These are phyloP conservation scores for Callipepla squamata DNA, from an alignment of 2,113 vertebrate genomes.

Conservation along the genomic window DNA sequence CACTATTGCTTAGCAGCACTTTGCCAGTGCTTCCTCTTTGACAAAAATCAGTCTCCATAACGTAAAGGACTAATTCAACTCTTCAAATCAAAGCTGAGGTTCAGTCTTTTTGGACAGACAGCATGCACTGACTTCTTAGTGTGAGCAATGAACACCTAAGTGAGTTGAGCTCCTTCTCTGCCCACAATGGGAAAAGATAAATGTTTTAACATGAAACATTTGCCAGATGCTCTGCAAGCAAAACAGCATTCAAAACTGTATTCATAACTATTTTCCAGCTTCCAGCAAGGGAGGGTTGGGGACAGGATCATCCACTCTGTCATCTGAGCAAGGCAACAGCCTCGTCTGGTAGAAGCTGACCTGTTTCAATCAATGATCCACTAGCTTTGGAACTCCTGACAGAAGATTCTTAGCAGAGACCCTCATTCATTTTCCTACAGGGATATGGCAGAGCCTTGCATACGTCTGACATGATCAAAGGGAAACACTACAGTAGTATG, in stretches of 20 bases:
- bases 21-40: neutral
- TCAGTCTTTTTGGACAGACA: neutral
- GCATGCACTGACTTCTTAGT: neutral
- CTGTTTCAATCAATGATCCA: neutral
- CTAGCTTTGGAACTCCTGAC: neutral
- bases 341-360: neutral
- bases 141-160: neutral
- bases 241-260: neutral
- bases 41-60: neutral
- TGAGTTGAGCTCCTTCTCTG: neutral
- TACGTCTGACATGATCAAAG: constrained; percentile 2
- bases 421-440: neutral
- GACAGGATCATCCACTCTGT: neutral
- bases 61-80: neutral
- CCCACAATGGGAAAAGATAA: neutral
- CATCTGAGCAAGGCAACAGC: neutral
- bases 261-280: neutral
- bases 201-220: neutral
- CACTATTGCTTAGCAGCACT: neutral
- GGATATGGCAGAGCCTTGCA: neutral
- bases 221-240: neutral
- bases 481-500: neutral
- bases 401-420: neutral
- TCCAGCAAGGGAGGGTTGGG: neutral
- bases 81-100: neutral